Evolutionary conservation across 2,888 invertebrate species (phyloP), one percentile per base, ranked within the genome.

Genomic region (Melanostoma mellinum): DNA sequence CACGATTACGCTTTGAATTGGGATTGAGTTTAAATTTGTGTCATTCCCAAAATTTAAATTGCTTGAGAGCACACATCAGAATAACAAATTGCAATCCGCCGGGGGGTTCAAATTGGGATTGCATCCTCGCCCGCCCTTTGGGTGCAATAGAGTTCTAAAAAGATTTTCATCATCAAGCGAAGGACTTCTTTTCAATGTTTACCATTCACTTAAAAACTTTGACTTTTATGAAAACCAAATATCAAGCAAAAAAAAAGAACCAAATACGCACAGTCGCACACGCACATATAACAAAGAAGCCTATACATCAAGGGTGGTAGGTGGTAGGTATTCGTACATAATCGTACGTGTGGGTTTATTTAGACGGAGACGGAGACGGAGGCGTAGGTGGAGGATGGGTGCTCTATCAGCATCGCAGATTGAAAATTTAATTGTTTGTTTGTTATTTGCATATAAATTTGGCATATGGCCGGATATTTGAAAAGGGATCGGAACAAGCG

Each of bases 391-490:
- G 10, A 20, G 10, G 10, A 2, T 36, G 38, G 10, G 36, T 38
- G 55, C n/a, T 38, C 67, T 42, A 35, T 20, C 10, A 42, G 40
- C 56, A 55, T 68, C 52, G 58, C 71, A 67, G 85, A 86, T 87
- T 86, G 84, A 88, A 88, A 88, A 87, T 87, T 87, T 86, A 88
- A 89, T 88, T 89, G 87, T 87, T 87, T 89, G 87, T 89, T 90
- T 89, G 87, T 87, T 85, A 90, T 90, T 90, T 90, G 89, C 90
- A 89, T 90, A 88, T 89, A 87, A 88, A 88, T 88, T 86, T 86
- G 87, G 88, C 90, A 90, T 88, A 89, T 89, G 90, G 84, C 78
- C 78, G 84, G 69, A 75, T 74, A 78, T 78, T 81, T 65, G 61
- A 74, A 84, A 75, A 60, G 84, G 78, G 84, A 60, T 77, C 69